Base-by-base conservation (phyloP, 1,140 invertebrate genomes). In the Asobara japonica region DNA sequence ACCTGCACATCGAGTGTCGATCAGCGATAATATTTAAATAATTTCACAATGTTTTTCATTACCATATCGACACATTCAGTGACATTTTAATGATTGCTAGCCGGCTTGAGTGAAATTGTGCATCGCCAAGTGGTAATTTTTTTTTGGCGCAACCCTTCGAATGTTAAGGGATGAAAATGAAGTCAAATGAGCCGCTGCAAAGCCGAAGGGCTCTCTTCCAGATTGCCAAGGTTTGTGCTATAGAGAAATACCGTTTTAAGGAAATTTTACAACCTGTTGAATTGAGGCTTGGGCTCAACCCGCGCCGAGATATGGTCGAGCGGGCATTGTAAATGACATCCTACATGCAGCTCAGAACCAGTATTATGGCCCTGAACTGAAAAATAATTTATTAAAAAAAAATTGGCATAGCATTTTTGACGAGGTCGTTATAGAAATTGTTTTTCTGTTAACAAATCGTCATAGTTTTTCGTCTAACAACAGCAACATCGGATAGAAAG, bases 211-310 rank as follows among this genome's bases (percentile, higher is more conserved):
- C 89, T 18, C 85, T 90, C 61, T 90, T 89, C 76, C 90, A 91
- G 80, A 88, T 91, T 65, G 86, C 89, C 29, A 91, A 90, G 89
- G 90, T 91, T 88, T 31, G 77, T 77, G 4, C n/a, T 16, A 45
- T 45, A 45, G n/a, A 6, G 18, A 5, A 16, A 45, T 16, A 5
- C 7, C 18, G 3, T 45, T 45, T 18, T 16, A 16, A 45, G n/a
- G 11, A 45, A 45, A 45, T 45, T 16, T 16, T 3, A n/a, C n/a
- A 45, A 38, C n/a, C n/a, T 10, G 36, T 38, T 45, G 3, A 41
- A 41, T 36, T 10, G 56, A 61, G 30, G 8, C 68, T 51, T 70
- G 68, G 29, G 68, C 41, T 22, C 60, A 60, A 33, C 11, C 56
- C n/a, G 13, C n/a, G n/a, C 10, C 18, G 41, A 45, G n/a, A 16